Evolutionary conservation across 2,888 invertebrate species (phyloP).

Genomic region (Melolontha melolontha): DNA sequence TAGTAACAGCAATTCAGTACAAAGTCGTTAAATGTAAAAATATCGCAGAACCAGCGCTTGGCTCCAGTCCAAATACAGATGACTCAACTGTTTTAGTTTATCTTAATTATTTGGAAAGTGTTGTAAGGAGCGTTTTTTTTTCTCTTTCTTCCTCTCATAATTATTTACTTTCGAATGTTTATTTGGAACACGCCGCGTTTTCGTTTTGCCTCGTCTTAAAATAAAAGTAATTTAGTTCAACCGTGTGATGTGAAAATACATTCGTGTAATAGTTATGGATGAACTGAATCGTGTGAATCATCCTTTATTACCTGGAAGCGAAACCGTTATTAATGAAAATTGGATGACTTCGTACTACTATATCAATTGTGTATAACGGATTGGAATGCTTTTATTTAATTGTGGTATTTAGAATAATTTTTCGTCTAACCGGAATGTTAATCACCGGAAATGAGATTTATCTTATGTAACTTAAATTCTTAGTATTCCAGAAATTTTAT

Average conservation of each 20-base stretch:
- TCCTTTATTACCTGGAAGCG: conserved; percentile 34
- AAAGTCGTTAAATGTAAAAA: conserved; percentile 34
- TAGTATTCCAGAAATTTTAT: background rate
- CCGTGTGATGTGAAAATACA: conserved; percentile 34
- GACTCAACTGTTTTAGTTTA: conserved; percentile 40
- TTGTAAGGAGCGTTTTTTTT: conserved; percentile 24
- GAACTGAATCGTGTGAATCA: conserved; percentile 34
- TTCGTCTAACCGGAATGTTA: conserved; percentile 15
- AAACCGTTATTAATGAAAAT: conserved; percentile 39
- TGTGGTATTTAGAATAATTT: too few species aligned
- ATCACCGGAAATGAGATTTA: conserved; percentile 31
- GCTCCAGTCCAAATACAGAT: conserved; percentile 32
- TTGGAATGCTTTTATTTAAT: too few species aligned
- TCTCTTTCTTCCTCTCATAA: conserved; percentile 36
- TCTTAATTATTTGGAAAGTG: conserved; percentile 40
- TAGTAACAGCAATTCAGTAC: conserved; percentile 28
- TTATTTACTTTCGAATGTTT: conserved; percentile 40
- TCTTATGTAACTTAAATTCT: conserved; percentile 11
- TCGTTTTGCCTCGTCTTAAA: conserved; percentile 32
- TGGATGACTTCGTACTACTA: conserved; percentile 20
- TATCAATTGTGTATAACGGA: conserved; percentile 23
- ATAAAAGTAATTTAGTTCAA: conserved; percentile 37
- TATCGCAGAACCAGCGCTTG: conserved; percentile 25
- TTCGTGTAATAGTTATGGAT: conserved; percentile 34
- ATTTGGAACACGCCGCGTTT: conserved; percentile 34